Evolutionary conservation across 1,140 invertebrate genomes (phyloP).

Genomic region (Ridgeia piscesae): DNA sequence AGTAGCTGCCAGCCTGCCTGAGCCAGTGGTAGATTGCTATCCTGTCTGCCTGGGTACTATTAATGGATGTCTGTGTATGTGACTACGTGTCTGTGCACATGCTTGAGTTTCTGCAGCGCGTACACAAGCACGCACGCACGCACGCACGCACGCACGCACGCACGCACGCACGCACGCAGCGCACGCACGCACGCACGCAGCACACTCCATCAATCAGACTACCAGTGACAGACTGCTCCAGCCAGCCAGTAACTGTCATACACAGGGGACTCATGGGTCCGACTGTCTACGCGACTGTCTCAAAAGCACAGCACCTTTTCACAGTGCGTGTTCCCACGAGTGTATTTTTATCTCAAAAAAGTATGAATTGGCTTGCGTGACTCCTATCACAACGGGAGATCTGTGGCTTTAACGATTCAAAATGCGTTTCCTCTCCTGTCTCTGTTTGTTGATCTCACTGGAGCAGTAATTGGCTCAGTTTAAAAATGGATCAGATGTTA

Average conservation of each 20-base stretch:
- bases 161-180: background rate
- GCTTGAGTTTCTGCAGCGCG: background rate
- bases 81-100: background rate
- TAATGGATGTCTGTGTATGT: background rate
- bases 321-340: background rate
- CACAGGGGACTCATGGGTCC: background rate
- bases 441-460: background rate
- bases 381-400: background rate
- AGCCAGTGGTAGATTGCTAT: background rate
- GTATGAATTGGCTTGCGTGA: background rate
- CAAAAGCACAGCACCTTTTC: background rate
- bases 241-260: background rate
- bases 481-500: slow-evolving; percentile 1
- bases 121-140: background rate
- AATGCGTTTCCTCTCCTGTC: background rate
- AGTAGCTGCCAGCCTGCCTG: too few relatives aligned
- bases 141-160: background rate
- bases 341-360: background rate
- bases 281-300: background rate
- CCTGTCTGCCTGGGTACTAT: background rate
- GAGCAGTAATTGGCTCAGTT: background rate
- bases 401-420: background rate
- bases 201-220: background rate
- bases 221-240: background rate
- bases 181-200: background rate